phyloP scores from a whole-genome alignment of 2,113 vertebrate species.

The Crotalus helleri region DNA sequence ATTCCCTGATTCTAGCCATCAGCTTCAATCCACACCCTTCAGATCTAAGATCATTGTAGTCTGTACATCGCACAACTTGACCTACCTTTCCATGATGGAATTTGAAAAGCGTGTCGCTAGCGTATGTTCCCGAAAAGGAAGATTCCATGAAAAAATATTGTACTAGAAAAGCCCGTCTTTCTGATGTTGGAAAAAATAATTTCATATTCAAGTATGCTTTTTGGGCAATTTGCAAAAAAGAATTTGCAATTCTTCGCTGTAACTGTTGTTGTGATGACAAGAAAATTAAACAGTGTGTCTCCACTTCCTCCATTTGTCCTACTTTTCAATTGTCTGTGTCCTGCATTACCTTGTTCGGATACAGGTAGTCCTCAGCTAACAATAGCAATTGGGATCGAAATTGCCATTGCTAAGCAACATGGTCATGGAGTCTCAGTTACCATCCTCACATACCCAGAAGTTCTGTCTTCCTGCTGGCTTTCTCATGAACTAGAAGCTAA shows the following conservation, averaged over 20 bases:
- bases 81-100: neutral
- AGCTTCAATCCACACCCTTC: neutral
- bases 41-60: neutral
- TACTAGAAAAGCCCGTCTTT: neutral
- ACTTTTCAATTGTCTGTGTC: neutral
- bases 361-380: neutral
- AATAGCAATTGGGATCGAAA: neutral
- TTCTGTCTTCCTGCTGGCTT: neutral
- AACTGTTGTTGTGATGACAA: neutral
- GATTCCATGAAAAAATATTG: neutral
- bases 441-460: neutral
- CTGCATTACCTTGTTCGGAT: neutral
- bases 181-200: neutral
- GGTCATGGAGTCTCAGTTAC: neutral
- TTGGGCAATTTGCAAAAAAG: neutral
- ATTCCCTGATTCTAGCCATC: neutral
- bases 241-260: neutral
- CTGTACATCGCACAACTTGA: neutral
- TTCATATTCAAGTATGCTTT: neutral
- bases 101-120: neutral
- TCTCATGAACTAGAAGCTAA: neutral
- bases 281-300: neutral
- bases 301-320: neutral
- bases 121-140: neutral
- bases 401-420: neutral